Base-by-base conservation (phyloP, 2,113 vertebrate species). In the Synodontis membranacea region DNA sequence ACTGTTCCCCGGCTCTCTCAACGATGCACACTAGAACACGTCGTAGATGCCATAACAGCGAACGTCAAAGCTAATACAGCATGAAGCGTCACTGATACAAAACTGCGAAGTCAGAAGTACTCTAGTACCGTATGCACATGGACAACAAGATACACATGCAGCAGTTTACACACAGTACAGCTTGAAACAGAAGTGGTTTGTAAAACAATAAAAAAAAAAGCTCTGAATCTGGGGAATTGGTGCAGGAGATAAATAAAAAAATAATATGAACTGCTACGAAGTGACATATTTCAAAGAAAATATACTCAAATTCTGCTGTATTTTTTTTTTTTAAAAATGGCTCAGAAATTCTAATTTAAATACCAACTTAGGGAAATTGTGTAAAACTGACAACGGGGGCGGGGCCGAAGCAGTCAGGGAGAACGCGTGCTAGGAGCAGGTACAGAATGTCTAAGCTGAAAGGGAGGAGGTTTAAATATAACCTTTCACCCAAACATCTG, bases 101-200 rank as follows among this genome's bases (percentile, higher is more conserved):
- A 80, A 83, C 34, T 19, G n/a, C 78, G 70, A 50, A 50, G 34
- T n/a, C 82, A 80, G 58, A 72, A 70, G 46, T 62, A 86, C 60
- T 85, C 28, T 5, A 79, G 54, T 42, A n/a, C n/a, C n/a, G n/a
- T n/a, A 84, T 23, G 72, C 84, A 79, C 84, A 86, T 66, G 54
- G 80, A 88, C 56, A 74, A 37, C 56, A 66, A 48, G n/a, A n/a
- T n/a, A n/a, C 17, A 72, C 90, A 90, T 89, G 88, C 86, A 88
- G 75, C 50, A 72, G 70, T 17, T 86, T 84, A 34, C 54, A 87
- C 80, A 83, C 39, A 58, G 39, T 39, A 87, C 83, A 44, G 54
- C 25, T 8, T 42, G 72, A 37, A 78, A 56, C 34, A 50, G 70
- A 37, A 34, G 58, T 62, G 72, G 54, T 34, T 70, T 48, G 17